Conservation (phyloP, 2,888 invertebrate genomes). For the Nymphalis polychloros region DNA sequence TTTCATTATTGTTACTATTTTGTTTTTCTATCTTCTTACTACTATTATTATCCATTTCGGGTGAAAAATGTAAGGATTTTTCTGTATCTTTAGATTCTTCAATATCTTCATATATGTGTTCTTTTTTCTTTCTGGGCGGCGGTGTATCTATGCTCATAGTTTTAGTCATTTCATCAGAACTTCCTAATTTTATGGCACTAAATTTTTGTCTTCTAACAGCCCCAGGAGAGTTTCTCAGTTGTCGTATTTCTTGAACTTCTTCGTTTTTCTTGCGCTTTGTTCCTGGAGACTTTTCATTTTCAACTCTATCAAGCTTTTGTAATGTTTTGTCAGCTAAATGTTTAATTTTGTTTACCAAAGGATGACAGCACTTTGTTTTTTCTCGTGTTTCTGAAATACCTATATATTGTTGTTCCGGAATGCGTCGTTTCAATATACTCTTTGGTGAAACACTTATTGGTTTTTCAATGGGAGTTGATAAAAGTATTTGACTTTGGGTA, state of each 20-base stretch:
- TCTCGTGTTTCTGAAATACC: conserved; percentile 73
- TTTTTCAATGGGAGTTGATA: conserved; percentile 60
- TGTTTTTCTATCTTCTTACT: conserved; percentile 58
- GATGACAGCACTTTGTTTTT: conserved; percentile 82
- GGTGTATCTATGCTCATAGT: conserved; percentile 70
- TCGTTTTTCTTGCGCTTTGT: conserved; percentile 77
- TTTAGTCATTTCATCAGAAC: conserved; percentile 78
- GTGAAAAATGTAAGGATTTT: conserved; percentile 76
- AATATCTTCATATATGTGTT: conserved; percentile 85
- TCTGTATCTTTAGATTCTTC: conserved; percentile 69
- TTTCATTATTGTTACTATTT: conserved; percentile 66
- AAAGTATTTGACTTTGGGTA: conserved; percentile 54
- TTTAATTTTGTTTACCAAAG: conserved; percentile 84
- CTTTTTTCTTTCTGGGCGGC: conserved; percentile 77
- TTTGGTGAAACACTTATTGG: conserved; percentile 75
- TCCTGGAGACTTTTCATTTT: conserved; percentile 67
- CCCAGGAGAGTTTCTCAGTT: conserved; percentile 83
- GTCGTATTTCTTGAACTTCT: conserved; percentile 82
- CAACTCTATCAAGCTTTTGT: conserved; percentile 75
- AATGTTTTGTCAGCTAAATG: conserved; percentile 84
- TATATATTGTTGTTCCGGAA: conserved; percentile 69
- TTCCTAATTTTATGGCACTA: conserved; percentile 75
- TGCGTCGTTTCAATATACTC: conserved; percentile 78
- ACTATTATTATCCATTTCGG: conserved; percentile 60
- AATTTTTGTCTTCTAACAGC: conserved; percentile 80